A percentile compares a stretch with the other conserved stretches of the same genome.
Conservation (phyloP, 92 coral and sea anemone species). For the Metridium senile region DNA sequence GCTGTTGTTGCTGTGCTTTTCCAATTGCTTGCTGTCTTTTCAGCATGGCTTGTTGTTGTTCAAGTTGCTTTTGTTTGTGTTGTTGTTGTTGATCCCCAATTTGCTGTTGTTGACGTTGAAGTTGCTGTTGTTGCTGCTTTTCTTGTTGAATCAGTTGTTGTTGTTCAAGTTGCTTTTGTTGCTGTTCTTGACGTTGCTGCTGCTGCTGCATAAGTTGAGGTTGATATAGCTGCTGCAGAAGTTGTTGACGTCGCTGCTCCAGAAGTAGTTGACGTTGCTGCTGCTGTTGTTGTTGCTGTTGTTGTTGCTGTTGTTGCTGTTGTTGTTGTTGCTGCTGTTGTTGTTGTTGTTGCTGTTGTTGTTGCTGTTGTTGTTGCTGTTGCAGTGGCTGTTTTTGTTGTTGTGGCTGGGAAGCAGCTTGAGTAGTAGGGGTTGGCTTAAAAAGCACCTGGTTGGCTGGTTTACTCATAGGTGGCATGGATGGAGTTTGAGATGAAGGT, state of each 20-base stretch:
- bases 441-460: slow-evolving; percentile 6
- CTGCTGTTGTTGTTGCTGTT: neutral
- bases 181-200: slow-evolving; percentile 21
- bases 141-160: slow-evolving; percentile 13
- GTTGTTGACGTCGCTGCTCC: slow-evolving; percentile 22
- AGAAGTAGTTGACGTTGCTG: neutral
- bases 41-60: neutral
- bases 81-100: neutral
- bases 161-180: slow-evolving; percentile 6
- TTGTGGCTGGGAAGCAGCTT: slow-evolving; percentile 7
- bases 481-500: slow-evolving; percentile 4
- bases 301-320: slow-evolving; percentile 12
- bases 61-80: slow-evolving; percentile 7
- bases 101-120: slow-evolving; percentile 15
- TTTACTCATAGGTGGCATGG: neutral
- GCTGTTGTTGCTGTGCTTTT: slow-evolving; percentile 14
- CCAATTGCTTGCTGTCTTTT: slow-evolving; percentile 16
- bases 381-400: slow-evolving; percentile 16
- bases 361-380: slow-evolving; percentile 7
- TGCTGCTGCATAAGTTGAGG: slow-evolving; percentile 17
- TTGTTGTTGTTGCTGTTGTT: slow-evolving; percentile 9
- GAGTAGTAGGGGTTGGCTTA: slow-evolving; percentile 13
- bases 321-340: slow-evolving; percentile 22
- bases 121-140: slow-evolving; percentile 13
- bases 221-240: slow-evolving; percentile 8